Evolutionary conservation across 2,888 invertebrate genomes (phyloP).

Genomic region (Standfussiana lucernea): DNA sequence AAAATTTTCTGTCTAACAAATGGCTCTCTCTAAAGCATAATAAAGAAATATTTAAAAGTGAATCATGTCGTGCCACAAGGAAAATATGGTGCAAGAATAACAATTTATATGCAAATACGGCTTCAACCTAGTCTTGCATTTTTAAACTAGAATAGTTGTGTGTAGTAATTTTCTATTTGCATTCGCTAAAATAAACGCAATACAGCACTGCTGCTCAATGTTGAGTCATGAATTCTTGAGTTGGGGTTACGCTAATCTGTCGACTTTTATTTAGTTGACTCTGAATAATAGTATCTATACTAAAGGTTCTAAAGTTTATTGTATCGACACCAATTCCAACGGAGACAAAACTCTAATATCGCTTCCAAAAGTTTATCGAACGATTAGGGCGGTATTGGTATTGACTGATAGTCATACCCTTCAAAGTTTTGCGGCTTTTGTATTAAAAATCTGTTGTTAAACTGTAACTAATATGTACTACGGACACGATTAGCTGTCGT

Average conservation of each 20-base stretch:
- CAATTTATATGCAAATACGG: slow-evolving; percentile 47
- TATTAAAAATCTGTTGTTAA: neutral
- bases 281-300: neutral
- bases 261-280: neutral
- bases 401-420: neutral
- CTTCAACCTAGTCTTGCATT: slow-evolving; percentile 32
- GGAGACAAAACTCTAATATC: neutral
- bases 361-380: slow-evolving; percentile 2
- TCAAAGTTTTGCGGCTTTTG: neutral
- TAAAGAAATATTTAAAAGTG: slow-evolving; percentile 31
- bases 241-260: neutral
- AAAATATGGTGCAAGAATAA: slow-evolving; percentile 40
- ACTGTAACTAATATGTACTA: neutral
- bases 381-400: neutral
- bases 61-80: slow-evolving; percentile 2
- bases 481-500: neutral
- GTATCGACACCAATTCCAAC: neutral
- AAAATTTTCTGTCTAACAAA: slow-evolving; percentile 10
- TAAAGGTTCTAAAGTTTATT: neutral
- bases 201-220: neutral
- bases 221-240: neutral
- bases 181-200: slow-evolving; percentile 4
- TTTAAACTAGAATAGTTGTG: slow-evolving; percentile 26
- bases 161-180: slow-evolving; percentile 22
- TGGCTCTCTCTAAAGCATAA: neutral